Percentiles rank a stretch among this genome's conserved stretches.
phyloP scores from a whole-genome alignment of 2,113 vertebrate species.

The Solea solea region DNA sequence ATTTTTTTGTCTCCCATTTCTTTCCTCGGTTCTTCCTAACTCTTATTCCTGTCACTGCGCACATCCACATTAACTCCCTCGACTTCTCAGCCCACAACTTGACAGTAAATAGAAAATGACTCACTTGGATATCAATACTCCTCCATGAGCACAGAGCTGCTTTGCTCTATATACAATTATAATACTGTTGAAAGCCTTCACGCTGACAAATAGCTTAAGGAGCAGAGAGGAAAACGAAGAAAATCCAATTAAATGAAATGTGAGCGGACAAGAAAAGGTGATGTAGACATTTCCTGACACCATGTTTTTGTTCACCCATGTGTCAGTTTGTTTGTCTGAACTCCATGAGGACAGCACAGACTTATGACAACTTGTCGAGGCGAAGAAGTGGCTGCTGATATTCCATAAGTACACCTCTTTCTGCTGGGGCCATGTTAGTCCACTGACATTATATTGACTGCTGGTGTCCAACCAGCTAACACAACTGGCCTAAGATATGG shows the following conservation, averaged over 20 bases:
- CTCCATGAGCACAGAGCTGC: constrained; percentile 26
- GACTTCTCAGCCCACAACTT: constrained; percentile 50
- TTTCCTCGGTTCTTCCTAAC: too few relatives aligned
- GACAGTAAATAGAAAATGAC: constrained; percentile 64
- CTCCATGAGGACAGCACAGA: too few relatives aligned
- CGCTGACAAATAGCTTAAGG: constrained; percentile 55
- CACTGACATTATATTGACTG: background rate
- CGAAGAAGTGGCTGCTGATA: too few relatives aligned
- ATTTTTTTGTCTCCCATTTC: too few relatives aligned
- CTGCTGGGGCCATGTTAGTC: background rate
- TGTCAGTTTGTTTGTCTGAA: too few relatives aligned
- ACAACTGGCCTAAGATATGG: background rate
- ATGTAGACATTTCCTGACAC: background rate
- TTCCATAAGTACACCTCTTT: background rate
- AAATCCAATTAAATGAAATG: constrained; percentile 64
- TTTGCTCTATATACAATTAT: constrained; percentile 49
- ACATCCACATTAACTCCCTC: constrained; percentile 24
- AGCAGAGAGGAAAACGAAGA: constrained; percentile 35
- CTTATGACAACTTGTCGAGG: too few relatives aligned
- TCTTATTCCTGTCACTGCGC: too few relatives aligned
- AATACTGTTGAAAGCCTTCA: constrained; percentile 49
- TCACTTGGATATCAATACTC: constrained; percentile 52
- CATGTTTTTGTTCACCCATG: background rate
- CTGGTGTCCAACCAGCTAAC: constrained; percentile 7
- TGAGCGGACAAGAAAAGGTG: constrained; percentile 38